Base-by-base conservation (phyloP, 2,113 vertebrate genomes). In the Chrysochloris asiatica region DNA sequence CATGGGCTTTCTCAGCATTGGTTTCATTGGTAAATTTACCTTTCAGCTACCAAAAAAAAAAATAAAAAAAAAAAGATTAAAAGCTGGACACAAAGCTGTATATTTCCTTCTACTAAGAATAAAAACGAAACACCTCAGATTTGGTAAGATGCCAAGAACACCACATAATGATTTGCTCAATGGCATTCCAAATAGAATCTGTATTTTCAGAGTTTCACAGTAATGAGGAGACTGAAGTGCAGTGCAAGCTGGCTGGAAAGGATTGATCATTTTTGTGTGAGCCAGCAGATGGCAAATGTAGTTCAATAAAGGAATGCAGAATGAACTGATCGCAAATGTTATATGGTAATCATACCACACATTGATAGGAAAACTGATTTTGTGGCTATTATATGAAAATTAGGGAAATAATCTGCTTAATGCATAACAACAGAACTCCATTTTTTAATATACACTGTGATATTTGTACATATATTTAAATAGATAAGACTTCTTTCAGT, bases 271-370 rank as follows among this genome's bases (percentile, higher is more conserved):
- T 43, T 65, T 83, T 92, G 38, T 45, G 54, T 36, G 43, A 86
- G 54, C 24, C 67, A 61, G 67, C 52, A 94, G 83, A 92, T 94
- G 89, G 83, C 71, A 86, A 96, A 76, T 83, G 45, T 38, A 61
- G 43, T 73, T 86, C 76, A 90, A 71, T 2, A 69, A 65, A 88
- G 48, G 65, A 91, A 91, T 61, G 38, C 45, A 77, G 33, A 93
- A 83, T 45, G 33, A 80, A 81, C 17, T 36, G 43, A 81, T 88
- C 4, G 14, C 41, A 88, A 81, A 78, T 22, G 12, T 52, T 73
- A 38, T 33, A 45, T 71, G 89, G 56, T 83, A 72, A 67, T 90
- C 30, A 48, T 78, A 59, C 19, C 10, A 45, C 0, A 33, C 1
- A 28, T 1, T 13, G 36, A 75, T 45, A 33, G 45, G 24, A 65